phyloP scores from a whole-genome alignment of 2,113 vertebrate genomes.

The Lepus americanus region DNA sequence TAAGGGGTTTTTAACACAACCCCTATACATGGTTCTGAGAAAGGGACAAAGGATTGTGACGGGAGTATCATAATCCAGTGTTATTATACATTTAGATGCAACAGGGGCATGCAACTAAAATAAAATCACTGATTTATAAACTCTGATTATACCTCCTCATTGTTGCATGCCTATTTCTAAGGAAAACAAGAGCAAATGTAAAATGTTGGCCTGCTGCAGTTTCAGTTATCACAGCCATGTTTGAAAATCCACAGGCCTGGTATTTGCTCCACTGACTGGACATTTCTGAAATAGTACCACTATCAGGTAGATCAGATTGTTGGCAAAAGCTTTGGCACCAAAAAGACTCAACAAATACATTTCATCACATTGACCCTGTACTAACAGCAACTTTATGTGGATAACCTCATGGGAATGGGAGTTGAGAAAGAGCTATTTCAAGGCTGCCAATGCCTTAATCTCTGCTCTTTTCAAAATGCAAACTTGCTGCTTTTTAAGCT shows the following conservation, averaged over 20 bases:
- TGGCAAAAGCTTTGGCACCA: conserved; percentile 89
- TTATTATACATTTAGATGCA: background rate
- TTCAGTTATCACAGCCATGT: conserved; percentile 62
- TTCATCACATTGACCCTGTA: conserved; percentile 90
- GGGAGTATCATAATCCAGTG: background rate
- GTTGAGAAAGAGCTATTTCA: conserved; percentile 91
- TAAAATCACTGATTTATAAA: background rate
- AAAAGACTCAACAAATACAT: conserved; percentile 92
- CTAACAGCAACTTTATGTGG: conserved; percentile 88
- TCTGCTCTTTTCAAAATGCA: conserved; percentile 88
- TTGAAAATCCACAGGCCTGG: conserved; percentile 78
- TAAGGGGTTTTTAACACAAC: background rate
- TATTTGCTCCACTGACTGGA: conserved; percentile 83
- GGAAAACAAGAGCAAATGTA: conserved; percentile 56
- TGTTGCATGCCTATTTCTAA: background rate
- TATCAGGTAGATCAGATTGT: conserved; percentile 91
- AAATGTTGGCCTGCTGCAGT: conserved; percentile 56
- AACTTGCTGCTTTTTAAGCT: conserved; percentile 85
- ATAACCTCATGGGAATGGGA: conserved; percentile 89
- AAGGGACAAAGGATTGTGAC: background rate
- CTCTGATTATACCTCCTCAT: background rate
- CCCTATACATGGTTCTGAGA: background rate
- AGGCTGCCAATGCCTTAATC: conserved; percentile 89
- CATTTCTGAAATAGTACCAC: conserved; percentile 89
- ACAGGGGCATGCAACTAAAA: background rate